Evolutionary conservation across 2,797 vertebrate genomes (phyloP).

Genomic region (Danio tinwini): DNA sequence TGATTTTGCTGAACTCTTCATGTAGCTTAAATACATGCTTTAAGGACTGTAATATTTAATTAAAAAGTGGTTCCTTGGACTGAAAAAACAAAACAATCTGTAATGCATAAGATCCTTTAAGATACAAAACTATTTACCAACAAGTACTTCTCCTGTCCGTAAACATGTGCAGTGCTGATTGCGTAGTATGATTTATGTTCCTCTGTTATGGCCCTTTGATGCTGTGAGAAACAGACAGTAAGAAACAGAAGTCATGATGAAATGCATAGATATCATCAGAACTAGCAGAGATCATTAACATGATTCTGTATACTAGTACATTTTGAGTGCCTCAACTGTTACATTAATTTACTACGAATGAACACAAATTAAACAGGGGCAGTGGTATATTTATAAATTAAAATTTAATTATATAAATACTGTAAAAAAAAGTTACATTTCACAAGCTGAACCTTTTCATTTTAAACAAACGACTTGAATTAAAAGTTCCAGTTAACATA

Average conservation of each 20-base stretch:
- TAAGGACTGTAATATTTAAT: not conserved
- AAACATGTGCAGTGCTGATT: conserved; percentile 93
- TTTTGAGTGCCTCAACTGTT: not conserved
- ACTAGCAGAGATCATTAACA: not conserved
- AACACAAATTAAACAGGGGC: not conserved
- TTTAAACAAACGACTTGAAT: not conserved
- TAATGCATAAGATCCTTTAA: not conserved
- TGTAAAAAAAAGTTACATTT: not conserved
- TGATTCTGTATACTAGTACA: not conserved
- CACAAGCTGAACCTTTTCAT: not conserved
- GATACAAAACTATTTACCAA: conserved; percentile 81
- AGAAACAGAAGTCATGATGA: not conserved
- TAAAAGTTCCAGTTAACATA: not conserved
- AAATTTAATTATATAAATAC: not conserved
- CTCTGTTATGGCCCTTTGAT: conserved; percentile 84
- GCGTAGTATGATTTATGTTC: conserved; percentile 94
- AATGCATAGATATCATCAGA: not conserved
- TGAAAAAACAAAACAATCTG: too few relatives aligned
- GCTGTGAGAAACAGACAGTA: conserved; percentile 71
- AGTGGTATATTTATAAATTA: not conserved
- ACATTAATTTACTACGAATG: not conserved
- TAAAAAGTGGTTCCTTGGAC: not conserved
- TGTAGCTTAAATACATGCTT: not conserved
- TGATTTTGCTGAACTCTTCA: not conserved
- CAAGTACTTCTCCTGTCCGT: conserved; percentile 96